These are phyloP conservation scores for Typhlichthys eigenmanni DNA, from an alignment of 2,797 vertebrate genomes.

Conservation along the genomic window DNA sequence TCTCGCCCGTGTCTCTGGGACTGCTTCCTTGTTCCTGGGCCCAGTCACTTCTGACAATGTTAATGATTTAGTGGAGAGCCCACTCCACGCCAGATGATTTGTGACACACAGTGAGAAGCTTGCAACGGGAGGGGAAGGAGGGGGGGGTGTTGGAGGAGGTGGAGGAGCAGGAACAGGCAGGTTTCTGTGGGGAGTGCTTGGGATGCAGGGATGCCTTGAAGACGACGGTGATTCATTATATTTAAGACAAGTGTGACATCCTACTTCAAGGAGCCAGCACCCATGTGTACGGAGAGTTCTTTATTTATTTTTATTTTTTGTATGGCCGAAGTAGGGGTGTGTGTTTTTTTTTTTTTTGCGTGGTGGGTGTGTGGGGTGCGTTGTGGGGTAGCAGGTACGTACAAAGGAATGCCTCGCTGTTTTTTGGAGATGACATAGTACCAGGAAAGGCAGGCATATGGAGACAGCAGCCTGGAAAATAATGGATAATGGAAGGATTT, in stretches of 20 bases:
- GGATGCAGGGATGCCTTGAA: slow-evolving; percentile 97
- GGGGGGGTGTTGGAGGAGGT: slow-evolving; percentile 63
- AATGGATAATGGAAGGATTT: slow-evolving; percentile 99
- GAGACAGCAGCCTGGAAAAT: slow-evolving; percentile 98
- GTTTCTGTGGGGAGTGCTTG: slow-evolving; percentile 93
- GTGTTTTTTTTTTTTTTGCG: slow-evolving; percentile 76
- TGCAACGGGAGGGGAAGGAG: slow-evolving; percentile 42
- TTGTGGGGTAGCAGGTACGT: slow-evolving; percentile 76
- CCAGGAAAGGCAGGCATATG: slow-evolving; percentile 92
- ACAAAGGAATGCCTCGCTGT: slow-evolving; percentile 95
- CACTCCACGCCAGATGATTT: slow-evolving; percentile 91
- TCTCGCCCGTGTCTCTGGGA: slow-evolving; percentile 70
- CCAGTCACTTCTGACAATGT: slow-evolving; percentile 96
- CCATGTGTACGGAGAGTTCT: slow-evolving; percentile 90
- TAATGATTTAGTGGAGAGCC: slow-evolving; percentile 98
- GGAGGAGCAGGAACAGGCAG: slow-evolving; percentile 85
- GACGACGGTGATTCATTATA: slow-evolving; percentile 99
- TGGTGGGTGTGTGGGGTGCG: slow-evolving; percentile 88
- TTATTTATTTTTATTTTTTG: slow-evolving; percentile 79
- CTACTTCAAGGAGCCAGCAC: slow-evolving; percentile 95
- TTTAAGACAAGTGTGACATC: slow-evolving; percentile 99
- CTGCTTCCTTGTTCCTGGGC: slow-evolving; percentile 77
- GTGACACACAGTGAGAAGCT: slow-evolving; percentile 88
- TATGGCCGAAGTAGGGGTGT: slow-evolving; percentile 83
- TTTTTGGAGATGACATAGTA: slow-evolving; percentile 93